phyloP scores from a whole-genome alignment of 2,888 invertebrate species.

The Caenorhabditis sp. region DNA sequence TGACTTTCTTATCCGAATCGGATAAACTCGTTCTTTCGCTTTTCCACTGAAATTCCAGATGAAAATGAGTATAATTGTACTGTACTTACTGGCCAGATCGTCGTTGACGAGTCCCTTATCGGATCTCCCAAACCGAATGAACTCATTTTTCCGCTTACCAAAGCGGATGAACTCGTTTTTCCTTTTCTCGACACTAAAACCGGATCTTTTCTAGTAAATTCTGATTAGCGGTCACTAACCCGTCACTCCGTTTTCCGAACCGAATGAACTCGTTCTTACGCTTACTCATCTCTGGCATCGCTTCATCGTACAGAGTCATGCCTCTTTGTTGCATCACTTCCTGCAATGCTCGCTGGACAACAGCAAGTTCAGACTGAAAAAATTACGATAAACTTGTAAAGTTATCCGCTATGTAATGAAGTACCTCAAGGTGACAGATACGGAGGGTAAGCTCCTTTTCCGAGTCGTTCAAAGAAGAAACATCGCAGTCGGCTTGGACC shows the following conservation, averaged over 20 bases:
- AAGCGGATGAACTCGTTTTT: slow-evolving; percentile 71
- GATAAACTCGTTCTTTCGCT: slow-evolving; percentile 66
- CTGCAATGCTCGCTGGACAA: slow-evolving; percentile 66
- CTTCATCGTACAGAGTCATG: slow-evolving; percentile 37
- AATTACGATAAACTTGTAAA: neutral
- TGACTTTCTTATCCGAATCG: slow-evolving; percentile 59
- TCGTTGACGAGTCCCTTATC: slow-evolving; percentile 33
- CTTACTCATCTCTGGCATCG: slow-evolving; percentile 48
- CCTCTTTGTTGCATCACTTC: slow-evolving; percentile 65
- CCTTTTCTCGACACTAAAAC: slow-evolving; percentile 60
- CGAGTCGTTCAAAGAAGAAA: slow-evolving; percentile 38
- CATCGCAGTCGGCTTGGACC: slow-evolving; percentile 58
- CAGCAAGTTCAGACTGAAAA: slow-evolving; percentile 61
- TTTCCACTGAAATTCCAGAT: slow-evolving; percentile 50
- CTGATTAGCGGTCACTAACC: slow-evolving; percentile 3
- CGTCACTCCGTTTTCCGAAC: slow-evolving; percentile 68
- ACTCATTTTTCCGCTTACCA: slow-evolving; percentile 70
- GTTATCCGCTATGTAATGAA: neutral
- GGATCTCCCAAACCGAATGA: slow-evolving; percentile 59
- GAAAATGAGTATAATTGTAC: neutral
- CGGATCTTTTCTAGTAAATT: neutral
- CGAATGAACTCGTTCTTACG: slow-evolving; percentile 70
- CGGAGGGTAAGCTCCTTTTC: slow-evolving; percentile 55
- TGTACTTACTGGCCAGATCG: slow-evolving; percentile 29
- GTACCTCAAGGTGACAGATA: slow-evolving; percentile 64